Evolutionary conservation across 2,888 invertebrate species (phyloP).

Genomic region (Drosophila glabriapex): DNA sequence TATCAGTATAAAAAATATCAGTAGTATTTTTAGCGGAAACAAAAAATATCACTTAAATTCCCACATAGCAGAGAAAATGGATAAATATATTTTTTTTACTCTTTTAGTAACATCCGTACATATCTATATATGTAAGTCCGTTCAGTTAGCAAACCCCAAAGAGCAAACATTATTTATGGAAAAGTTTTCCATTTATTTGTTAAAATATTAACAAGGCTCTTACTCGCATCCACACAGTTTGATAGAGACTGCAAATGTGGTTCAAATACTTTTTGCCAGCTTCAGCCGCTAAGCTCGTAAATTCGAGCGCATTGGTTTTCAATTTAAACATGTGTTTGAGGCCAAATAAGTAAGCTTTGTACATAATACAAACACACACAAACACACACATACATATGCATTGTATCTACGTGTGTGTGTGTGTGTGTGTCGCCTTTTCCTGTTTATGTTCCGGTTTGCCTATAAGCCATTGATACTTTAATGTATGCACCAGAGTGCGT

Average conservation of each 20-base stretch:
- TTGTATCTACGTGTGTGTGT: constrained; percentile 10
- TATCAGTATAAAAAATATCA: no score
- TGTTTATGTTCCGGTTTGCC: constrained; percentile 17
- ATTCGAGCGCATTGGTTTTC: constrained; percentile 62
- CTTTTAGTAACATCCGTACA: neutral
- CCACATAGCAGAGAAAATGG: neutral
- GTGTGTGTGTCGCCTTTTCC: constrained; percentile 11
- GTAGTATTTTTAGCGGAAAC: neutral
- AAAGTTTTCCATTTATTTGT: constrained; percentile 14
- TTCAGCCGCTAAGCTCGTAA: constrained; percentile 41
- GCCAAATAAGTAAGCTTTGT: constrained; percentile 32
- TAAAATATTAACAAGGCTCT: constrained; percentile 27
- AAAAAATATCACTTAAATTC: neutral
- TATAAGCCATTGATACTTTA: constrained; percentile 77
- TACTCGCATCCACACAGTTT: constrained; percentile 33
- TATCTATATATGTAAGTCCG: neutral
- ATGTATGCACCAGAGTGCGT: constrained; percentile 56
- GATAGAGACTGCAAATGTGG: constrained; percentile 27
- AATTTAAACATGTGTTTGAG: constrained; percentile 64
- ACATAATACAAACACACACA: constrained; percentile 21
- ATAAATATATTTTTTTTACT: neutral
- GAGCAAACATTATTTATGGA: constrained; percentile 28
- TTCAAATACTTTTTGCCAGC: constrained; percentile 10
- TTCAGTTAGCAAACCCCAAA: neutral
- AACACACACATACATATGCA: neutral